phyloP scores from a whole-genome alignment of 1,140 invertebrate genomes.

The Battus philenor region DNA sequence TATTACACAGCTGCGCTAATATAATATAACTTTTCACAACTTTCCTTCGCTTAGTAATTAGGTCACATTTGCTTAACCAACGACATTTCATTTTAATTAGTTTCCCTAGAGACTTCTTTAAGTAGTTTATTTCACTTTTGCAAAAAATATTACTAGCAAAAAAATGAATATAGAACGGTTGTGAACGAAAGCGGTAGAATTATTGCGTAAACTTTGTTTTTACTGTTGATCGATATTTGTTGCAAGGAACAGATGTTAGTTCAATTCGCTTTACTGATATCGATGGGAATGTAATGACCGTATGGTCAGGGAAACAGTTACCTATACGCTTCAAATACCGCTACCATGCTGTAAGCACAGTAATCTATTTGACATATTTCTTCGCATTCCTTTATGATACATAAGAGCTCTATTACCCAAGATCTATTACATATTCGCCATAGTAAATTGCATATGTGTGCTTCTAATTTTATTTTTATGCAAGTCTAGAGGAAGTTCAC shows the following conservation, averaged over 20 bases:
- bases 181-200: background rate
- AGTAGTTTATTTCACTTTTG: too few relatives aligned
- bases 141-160: too few relatives aligned
- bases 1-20: background rate
- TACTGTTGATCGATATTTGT: slow-evolving; percentile 4
- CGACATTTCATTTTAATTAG: slow-evolving; percentile 21
- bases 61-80: slow-evolving; percentile 31
- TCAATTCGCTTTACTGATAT: slow-evolving; percentile 12
- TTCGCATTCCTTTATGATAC: slow-evolving; percentile 1
- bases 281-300: slow-evolving; percentile 14
- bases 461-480: too few relatives aligned
- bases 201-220: too few relatives aligned
- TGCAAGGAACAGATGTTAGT: slow-evolving; percentile 7
- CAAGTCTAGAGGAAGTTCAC: too few relatives aligned
- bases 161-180: too few relatives aligned
- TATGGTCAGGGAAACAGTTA: slow-evolving; percentile 3
- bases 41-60: slow-evolving; percentile 18
- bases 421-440: too few relatives aligned
- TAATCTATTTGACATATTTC: slow-evolving; percentile 11
- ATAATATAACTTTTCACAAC: background rate
- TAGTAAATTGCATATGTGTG: too few relatives aligned
- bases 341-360: slow-evolving; percentile 1
- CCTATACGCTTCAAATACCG: slow-evolving; percentile 9
- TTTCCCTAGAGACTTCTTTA: too few relatives aligned
- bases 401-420: too few relatives aligned